A percentile compares a stretch with the other conserved stretches of the same genome.
These are phyloP conservation scores for Antheraea yamamai DNA, from an alignment of 2,888 invertebrate genomes.

Conservation along the genomic window DNA sequence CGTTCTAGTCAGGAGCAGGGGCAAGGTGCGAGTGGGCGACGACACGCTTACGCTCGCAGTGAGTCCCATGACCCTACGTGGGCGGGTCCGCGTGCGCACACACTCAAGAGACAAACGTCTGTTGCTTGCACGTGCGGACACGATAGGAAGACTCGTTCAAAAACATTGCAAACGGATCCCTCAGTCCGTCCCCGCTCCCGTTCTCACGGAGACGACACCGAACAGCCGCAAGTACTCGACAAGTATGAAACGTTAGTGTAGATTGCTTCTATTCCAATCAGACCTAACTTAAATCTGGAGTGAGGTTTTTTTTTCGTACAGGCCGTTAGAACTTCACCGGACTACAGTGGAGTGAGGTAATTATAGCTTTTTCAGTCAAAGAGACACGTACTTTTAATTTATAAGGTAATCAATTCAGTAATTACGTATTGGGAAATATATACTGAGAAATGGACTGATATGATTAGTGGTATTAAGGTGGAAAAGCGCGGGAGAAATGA, in stretches of 20 bases:
- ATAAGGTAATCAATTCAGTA: neutral
- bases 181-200: conserved; percentile 60
- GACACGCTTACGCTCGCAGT: conserved; percentile 65
- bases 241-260: conserved; percentile 79
- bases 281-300: neutral
- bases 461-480: neutral
- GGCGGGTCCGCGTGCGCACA: conserved; percentile 64
- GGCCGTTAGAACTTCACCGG: neutral
- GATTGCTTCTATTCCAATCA: conserved; percentile 21
- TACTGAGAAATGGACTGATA: conserved; percentile 10
- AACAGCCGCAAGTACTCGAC: conserved; percentile 70
- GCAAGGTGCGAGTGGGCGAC: conserved; percentile 64
- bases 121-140: conserved; percentile 77
- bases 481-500: neutral
- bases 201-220: conserved; percentile 69
- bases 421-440: neutral
- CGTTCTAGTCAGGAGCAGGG: conserved; percentile 24
- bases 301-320: neutral
- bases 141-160: conserved; percentile 69
- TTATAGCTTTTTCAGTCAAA: neutral
- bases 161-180: conserved; percentile 51
- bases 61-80: conserved; percentile 72
- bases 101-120: conserved; percentile 70
- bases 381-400: neutral
- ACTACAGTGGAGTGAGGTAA: neutral